These are phyloP conservation scores for Sebastes fasciatus DNA, from an alignment of 2,113 vertebrate species.

Conservation along the genomic window DNA sequence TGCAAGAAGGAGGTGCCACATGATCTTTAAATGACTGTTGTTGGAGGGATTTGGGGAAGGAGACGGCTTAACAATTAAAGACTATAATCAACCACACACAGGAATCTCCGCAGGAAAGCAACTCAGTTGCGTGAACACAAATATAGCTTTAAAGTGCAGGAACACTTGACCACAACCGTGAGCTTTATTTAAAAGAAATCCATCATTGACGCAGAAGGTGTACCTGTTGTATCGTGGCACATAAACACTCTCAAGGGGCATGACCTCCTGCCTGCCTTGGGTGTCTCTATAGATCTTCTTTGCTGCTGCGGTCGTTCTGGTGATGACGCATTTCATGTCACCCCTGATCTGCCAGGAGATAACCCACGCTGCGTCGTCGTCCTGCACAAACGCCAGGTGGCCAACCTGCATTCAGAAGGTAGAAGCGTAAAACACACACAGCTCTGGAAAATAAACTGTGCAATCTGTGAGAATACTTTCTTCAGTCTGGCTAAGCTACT, in stretches of 20 bases:
- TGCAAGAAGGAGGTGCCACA: neutral
- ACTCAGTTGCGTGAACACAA: neutral
- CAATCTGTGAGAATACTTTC: neutral
- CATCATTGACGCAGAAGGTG: neutral
- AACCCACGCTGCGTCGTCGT: conserved; percentile 88
- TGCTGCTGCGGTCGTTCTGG: conserved; percentile 87
- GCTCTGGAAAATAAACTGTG: neutral
- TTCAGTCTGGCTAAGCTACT: neutral
- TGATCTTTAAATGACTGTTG: conserved; percentile 58
- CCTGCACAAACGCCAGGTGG: conserved; percentile 90
- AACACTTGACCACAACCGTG: neutral
- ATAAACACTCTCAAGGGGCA: conserved; percentile 90
- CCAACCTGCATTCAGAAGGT: conserved; percentile 85
- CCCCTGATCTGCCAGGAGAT: conserved; percentile 94
- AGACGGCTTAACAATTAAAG: conserved; percentile 35
- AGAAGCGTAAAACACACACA: neutral
- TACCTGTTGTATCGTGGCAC: conserved; percentile 85
- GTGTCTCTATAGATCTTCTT: conserved; percentile 87
- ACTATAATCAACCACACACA: conserved; percentile 46
- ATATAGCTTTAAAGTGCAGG: neutral
- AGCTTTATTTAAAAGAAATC: neutral
- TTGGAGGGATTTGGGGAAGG: neutral
- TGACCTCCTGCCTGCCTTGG: conserved; percentile 89
- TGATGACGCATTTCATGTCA: conserved; percentile 96
- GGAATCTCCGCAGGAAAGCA: conserved; percentile 3